These are phyloP conservation scores for Gopherus flavomarginatus DNA, from an alignment of 2,113 vertebrate genomes.

Conservation along the genomic window DNA sequence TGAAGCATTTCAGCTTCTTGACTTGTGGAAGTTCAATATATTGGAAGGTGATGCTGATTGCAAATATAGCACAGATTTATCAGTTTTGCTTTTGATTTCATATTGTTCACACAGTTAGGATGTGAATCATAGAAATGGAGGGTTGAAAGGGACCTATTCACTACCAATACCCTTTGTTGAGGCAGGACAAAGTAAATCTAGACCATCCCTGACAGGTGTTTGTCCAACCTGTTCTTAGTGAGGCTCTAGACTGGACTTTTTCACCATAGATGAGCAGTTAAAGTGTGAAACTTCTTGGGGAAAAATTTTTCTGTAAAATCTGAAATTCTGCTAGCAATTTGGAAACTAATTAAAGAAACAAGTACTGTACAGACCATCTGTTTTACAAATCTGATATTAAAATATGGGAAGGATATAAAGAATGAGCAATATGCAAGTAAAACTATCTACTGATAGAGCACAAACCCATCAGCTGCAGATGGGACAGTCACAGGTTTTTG, in stretches of 20 bases:
- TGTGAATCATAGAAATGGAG: too few species aligned
- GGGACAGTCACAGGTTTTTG: not conserved
- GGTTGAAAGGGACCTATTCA: too few species aligned
- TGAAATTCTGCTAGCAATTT: too few species aligned
- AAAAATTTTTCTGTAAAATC: not conserved
- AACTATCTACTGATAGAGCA: too few species aligned
- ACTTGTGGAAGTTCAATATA: not conserved
- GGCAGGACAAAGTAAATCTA: too few species aligned
- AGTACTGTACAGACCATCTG: not conserved
- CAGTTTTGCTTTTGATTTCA: not conserved
- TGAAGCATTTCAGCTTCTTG: not conserved
- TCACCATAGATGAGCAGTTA: not conserved
- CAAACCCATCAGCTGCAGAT: too few species aligned
- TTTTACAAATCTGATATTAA: not conserved
- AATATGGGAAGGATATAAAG: not conserved
- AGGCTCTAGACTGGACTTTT: not conserved
- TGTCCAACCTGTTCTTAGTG: not conserved
- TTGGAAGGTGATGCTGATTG: not conserved
- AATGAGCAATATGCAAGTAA: fast-evolving
- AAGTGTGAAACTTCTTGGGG: not conserved
- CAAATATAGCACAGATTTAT: not conserved
- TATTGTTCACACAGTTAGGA: not conserved
- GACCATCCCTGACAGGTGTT: too few species aligned
- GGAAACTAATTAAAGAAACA: not conserved
- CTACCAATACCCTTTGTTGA: too few species aligned